Evolutionary conservation across 2,797 vertebrate species (phyloP), one percentile per base, ranked within the genome.

Genomic region (Anguilla anguilla): DNA sequence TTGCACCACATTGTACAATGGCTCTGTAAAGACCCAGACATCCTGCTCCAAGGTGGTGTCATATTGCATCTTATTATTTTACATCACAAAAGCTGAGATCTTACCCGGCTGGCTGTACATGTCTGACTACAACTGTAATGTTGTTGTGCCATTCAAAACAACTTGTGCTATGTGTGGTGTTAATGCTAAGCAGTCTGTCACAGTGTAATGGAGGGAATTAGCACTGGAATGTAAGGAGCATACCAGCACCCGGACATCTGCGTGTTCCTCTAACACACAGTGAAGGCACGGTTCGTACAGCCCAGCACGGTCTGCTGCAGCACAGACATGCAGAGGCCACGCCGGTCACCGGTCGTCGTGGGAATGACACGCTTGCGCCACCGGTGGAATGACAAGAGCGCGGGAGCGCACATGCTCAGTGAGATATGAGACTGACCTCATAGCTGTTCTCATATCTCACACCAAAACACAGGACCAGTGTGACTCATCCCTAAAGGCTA

Each of bases 321-420:
- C 85, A 69, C 69, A 77, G 72, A 81, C 67, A 86, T 43, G 31
- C 43, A 83, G 84, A 46, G 85, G 39, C 67, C 86, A 28, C 59
- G n/a, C 83, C 28, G 84, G 81, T 55, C 28, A 74, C 79, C 84
- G 31, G 77, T 82, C 69, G 74, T 43, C 81, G 67, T 88, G 84
- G 84, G 89, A 86, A 86, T 61, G 17, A 35, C 86, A 84, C 11
- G 28, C 13, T 53, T 55, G 6, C 35, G 77, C 67, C 43, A 77
- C 46, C 15, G 53, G 69, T 61, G 84, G 87, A 84, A 74, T 87
- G 88, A 85, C 87, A 84, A 31, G 77, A 84, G 67, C 61, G 49
- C 46, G 67, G 74, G 28, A 83, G 22, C 79, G 72, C n/a, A n/a
- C 79, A 35, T 61, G 39, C 61, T 25, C 39, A 49, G 87, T 1